Evolutionary conservation across 2,113 vertebrate species (phyloP).

Genomic region (Pseudorectes ferrugineus): DNA sequence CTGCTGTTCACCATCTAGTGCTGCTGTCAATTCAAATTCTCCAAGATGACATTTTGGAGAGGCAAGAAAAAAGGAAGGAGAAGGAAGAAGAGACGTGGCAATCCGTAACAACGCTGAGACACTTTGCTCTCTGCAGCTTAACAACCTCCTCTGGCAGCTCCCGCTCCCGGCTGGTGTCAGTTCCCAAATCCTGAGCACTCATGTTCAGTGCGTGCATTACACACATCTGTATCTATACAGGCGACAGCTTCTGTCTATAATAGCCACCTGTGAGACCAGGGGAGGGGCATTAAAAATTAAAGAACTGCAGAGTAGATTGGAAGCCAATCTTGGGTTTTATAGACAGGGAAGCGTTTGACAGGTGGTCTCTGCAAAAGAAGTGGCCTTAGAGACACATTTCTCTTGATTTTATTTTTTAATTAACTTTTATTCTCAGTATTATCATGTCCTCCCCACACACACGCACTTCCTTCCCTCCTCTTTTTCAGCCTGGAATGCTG

Average conservation of each 20-base stretch:
- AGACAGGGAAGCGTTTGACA: constrained; percentile 73
- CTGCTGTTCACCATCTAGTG: neutral
- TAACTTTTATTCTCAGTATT: constrained; percentile 78
- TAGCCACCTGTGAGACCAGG: constrained; percentile 66
- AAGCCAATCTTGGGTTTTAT: constrained; percentile 69
- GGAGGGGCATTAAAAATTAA: constrained; percentile 77
- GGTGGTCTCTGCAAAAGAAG: constrained; percentile 71
- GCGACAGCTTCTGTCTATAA: constrained; percentile 59
- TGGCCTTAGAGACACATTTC: constrained; percentile 79
- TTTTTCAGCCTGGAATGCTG: constrained; percentile 6
- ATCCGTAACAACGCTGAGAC: neutral
- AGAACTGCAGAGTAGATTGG: constrained; percentile 56
- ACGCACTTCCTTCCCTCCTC: neutral
- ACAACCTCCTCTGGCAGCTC: constrained; percentile 21
- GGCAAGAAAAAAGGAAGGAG: neutral
- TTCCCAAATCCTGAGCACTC: neutral
- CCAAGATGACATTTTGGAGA: neutral
- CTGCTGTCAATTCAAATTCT: neutral
- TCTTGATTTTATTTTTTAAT: constrained; percentile 84
- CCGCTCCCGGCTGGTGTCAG: neutral
- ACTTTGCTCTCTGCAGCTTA: neutral
- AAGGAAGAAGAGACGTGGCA: neutral
- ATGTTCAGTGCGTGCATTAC: neutral
- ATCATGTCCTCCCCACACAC: neutral
- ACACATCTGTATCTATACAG: constrained; percentile 49